Evolutionary conservation across 2,113 vertebrate genomes (phyloP).

Genomic region (Muscicapa adusta): DNA sequence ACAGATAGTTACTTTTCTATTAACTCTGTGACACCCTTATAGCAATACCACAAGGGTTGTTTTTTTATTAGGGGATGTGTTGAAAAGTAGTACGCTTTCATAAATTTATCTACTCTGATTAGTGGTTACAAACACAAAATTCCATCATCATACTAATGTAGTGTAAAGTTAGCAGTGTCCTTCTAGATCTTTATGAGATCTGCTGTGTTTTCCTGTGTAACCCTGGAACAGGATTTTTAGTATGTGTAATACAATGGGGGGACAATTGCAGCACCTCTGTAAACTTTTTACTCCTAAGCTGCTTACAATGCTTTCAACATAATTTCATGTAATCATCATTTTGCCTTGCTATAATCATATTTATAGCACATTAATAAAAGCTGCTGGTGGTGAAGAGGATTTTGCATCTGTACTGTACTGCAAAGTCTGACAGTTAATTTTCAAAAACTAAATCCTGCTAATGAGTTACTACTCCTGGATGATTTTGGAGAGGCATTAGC

Average conservation of each 20-base stretch:
- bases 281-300: background rate
- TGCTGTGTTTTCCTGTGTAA: background rate
- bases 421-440: conserved; percentile 8
- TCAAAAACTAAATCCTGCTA: conserved; percentile 3
- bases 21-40: background rate
- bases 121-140: background rate
- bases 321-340: background rate
- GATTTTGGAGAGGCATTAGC: background rate
- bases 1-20: background rate
- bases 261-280: background rate
- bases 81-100: background rate
- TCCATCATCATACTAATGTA: background rate
- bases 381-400: background rate
- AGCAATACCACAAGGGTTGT: background rate
- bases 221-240: background rate
- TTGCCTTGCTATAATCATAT: background rate
- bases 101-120: background rate
- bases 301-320: background rate
- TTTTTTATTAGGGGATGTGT: background rate
- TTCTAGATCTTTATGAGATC: background rate
- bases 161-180: background rate
- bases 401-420: background rate
- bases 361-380: background rate
- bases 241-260: background rate
- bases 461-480: conserved; percentile 13